Evolutionary conservation across 2,113 vertebrate genomes (phyloP).

Genomic region (Jaculus jaculus): DNA sequence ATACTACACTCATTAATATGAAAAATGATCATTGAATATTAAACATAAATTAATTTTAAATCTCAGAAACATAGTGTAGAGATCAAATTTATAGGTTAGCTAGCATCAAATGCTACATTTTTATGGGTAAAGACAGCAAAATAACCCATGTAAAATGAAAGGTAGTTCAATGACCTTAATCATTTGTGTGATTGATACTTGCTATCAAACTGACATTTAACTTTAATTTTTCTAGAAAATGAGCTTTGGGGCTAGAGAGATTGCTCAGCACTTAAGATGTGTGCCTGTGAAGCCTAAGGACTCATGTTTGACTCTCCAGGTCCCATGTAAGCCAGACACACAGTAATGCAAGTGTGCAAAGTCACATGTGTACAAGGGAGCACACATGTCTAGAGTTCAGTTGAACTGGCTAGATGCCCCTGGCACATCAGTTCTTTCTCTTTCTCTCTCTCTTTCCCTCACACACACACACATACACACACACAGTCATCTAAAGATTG

Average conservation of each 20-base stretch:
- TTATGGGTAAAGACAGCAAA: conserved; percentile 62
- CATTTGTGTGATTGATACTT: conserved; percentile 64
- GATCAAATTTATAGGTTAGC: not conserved
- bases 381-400: too few relatives aligned
- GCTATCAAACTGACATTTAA: conserved; percentile 69
- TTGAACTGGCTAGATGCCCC: too few relatives aligned
- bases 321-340: too few relatives aligned
- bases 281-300: too few relatives aligned
- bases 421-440: too few relatives aligned
- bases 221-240: conserved; percentile 73
- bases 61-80: conserved; percentile 49
- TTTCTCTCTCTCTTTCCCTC: too few relatives aligned
- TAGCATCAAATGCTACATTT: conserved; percentile 68
- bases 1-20: not conserved
- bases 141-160: conserved; percentile 48
- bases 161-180: conserved; percentile 70
- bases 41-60: conserved; percentile 43
- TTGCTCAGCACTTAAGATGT: too few relatives aligned
- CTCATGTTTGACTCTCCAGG: too few relatives aligned
- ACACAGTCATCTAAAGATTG: not conserved
- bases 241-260: too few relatives aligned
- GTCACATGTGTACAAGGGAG: too few relatives aligned
- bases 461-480: not conserved
- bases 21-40: not conserved
- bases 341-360: too few relatives aligned